phyloP scores from a whole-genome alignment of 64 coral and sea anemone genomes.

The Cladopsammia gracilis region DNA sequence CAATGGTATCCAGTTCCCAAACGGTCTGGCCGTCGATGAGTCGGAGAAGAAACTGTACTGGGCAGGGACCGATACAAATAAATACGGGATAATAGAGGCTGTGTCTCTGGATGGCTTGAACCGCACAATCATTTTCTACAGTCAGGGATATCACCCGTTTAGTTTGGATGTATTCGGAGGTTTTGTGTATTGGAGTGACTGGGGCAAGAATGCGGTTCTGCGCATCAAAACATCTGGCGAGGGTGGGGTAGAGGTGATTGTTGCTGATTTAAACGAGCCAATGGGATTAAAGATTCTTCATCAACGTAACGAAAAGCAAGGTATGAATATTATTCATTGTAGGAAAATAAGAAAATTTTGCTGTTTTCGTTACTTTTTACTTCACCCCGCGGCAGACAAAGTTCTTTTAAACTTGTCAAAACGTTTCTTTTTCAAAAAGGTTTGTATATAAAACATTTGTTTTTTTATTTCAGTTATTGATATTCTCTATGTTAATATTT shows the following conservation, averaged over 20 bases:
- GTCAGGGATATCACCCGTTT: background rate
- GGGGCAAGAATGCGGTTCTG: background rate
- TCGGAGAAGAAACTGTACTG: slow-evolving; percentile 5
- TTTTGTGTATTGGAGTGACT: slow-evolving; percentile 18
- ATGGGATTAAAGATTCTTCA: background rate
- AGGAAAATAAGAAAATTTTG: too few species aligned
- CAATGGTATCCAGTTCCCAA: background rate
- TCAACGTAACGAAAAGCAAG: background rate
- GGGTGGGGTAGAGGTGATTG: background rate
- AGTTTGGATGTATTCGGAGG: background rate
- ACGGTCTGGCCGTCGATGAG: background rate
- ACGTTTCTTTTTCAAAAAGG: too few species aligned
- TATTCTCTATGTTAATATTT: too few species aligned
- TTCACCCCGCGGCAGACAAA: too few species aligned
- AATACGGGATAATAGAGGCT: background rate
- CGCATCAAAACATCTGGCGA: background rate
- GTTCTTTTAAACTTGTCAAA: too few species aligned
- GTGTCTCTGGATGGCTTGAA: background rate
- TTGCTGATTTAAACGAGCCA: background rate
- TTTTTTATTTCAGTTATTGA: too few species aligned
- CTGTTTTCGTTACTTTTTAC: too few species aligned
- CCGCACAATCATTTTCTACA: background rate
- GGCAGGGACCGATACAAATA: background rate
- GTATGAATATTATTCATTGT: background rate
- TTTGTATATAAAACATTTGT: too few species aligned